Evolutionary conservation across 2,113 vertebrate genomes (phyloP).

Genomic region (Thalassarche chlororhynchos): DNA sequence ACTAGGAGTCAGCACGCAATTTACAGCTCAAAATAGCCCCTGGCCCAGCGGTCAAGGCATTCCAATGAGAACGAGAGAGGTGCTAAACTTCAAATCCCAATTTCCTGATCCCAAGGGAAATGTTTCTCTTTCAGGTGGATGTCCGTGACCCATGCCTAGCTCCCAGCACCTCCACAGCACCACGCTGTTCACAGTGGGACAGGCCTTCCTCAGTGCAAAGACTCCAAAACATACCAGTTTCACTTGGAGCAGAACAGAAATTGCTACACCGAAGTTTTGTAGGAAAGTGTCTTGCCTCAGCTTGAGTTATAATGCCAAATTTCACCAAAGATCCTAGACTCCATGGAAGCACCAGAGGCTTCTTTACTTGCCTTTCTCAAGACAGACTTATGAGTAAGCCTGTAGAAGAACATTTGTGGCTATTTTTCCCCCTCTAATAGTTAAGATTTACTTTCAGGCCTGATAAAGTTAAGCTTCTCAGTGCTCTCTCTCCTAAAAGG

Average conservation of each 20-base stretch:
- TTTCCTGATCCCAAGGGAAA: neutral
- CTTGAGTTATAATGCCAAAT: neutral
- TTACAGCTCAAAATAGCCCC: neutral
- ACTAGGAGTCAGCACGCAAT: neutral
- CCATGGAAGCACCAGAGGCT: neutral
- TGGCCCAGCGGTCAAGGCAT: neutral
- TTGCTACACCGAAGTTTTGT: rapidly evolving
- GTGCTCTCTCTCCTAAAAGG: neutral
- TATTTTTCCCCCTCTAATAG: neutral
- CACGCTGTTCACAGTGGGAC: rapidly evolving
- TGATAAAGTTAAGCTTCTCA: neutral
- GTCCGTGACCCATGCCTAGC: neutral
- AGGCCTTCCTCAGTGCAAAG: neutral
- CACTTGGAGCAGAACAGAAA: neutral
- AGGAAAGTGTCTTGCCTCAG: neutral
- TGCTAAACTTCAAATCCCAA: neutral
- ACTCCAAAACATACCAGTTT: neutral
- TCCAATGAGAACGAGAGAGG: neutral
- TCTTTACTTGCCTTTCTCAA: neutral
- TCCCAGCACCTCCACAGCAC: neutral
- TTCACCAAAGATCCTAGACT: neutral
- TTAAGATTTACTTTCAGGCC: neutral
- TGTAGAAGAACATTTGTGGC: neutral
- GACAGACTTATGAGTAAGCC: neutral
- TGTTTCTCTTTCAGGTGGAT: neutral